Evolutionary conservation across 1,140 invertebrate species (phyloP), one percentile per base, ranked within the genome.

Genomic region (Halesus radiatus): DNA sequence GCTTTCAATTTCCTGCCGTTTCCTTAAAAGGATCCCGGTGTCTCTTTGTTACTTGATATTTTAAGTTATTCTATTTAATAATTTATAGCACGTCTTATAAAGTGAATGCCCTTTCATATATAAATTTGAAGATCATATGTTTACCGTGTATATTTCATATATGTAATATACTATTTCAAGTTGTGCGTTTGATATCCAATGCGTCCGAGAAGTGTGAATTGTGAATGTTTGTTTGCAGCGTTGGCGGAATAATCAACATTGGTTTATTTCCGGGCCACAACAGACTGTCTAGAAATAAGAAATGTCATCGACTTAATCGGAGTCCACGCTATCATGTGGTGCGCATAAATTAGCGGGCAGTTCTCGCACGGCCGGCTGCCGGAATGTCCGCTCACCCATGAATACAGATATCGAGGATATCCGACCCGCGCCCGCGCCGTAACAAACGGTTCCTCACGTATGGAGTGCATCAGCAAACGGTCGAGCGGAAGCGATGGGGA

Each of bases 381-480:
- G 66, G 66, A 37, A 64, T 64, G 60, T 26, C 18, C 56, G 56
- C 56, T n/a, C 54, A 56, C 54, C 23, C 20, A 23, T 64, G 75
- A 26, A 77, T 66, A 77, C 58, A 26, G 22, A 66, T 37, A 77
- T n/a, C 18, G 75, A 77, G 76, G 45, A 66, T 29, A 66, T 77
- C 58, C 76, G 54, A n/a, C 26, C 5, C 13, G 26, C 3, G 4
- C 45, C 29, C 5, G 5, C 32, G 8, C 37, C 37, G 37, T 45
- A 10, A 45, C 37, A 45, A 45, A 26, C 45, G 0, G 16, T 20
- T 23, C 8, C 32, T 45, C 50, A 16, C 32, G 4, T 45, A 83
- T 83, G 81, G 81, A 83, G 64, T 83, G 81, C 76, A 83, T 83
- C 54, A 68, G 78, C 58, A 80, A 53, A 18, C 58, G 76, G 32